Conservation (phyloP, 2,888 invertebrate genomes). For the Harpagoxenus sublaevis region DNA sequence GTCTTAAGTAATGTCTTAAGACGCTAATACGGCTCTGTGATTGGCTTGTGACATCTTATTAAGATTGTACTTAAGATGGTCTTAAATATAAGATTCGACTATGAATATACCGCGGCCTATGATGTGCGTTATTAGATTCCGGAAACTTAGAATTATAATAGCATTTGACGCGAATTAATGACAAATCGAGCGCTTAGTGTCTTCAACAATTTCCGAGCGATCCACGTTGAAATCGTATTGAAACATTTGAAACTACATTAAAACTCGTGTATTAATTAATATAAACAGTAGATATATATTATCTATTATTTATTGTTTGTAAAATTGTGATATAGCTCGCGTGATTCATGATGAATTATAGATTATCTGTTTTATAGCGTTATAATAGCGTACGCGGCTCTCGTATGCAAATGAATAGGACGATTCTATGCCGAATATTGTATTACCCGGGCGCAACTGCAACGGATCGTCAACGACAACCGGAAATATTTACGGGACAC, state of each 20-base stretch:
- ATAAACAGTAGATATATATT: neutral
- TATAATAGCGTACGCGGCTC: slow-evolving; percentile 6
- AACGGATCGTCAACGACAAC: slow-evolving; percentile 46
- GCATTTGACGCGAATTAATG: neutral
- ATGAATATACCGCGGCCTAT: too few relatives aligned
- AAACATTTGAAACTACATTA: neutral
- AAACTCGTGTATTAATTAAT: neutral
- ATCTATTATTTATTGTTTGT: neutral
- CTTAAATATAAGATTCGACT: too few relatives aligned
- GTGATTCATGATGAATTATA: neutral
- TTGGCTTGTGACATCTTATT: too few relatives aligned
- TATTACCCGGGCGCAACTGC: slow-evolving; percentile 19
- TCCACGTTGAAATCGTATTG: neutral
- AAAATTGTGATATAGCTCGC: neutral
- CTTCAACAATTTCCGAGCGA: neutral
- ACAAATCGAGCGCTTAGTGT: neutral
- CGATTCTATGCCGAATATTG: neutral
- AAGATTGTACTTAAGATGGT: too few relatives aligned
- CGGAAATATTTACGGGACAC: slow-evolving; percentile 83
- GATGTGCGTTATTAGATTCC: neutral
- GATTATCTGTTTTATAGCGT: slow-evolving; percentile 23
- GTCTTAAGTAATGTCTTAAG: too few relatives aligned
- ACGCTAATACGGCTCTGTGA: too few relatives aligned
- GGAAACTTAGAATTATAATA: neutral
- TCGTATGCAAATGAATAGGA: slow-evolving; percentile 33